Conservation (phyloP, 2,888 invertebrate genomes). For the Mamestra brassicae region DNA sequence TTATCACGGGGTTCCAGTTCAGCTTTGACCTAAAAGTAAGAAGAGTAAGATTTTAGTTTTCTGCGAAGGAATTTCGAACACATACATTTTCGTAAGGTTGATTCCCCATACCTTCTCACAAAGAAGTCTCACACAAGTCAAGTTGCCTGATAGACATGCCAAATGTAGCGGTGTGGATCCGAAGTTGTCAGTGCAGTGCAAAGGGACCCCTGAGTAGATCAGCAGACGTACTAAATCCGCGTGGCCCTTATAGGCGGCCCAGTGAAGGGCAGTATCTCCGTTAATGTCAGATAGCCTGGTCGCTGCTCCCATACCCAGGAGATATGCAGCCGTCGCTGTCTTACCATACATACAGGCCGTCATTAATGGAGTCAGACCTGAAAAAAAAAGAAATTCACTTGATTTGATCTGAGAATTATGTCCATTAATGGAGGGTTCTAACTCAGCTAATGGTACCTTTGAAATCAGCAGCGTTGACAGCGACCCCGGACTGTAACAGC, state of each 20-base stretch:
- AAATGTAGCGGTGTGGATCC: conserved; percentile 97
- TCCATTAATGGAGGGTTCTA: not conserved
- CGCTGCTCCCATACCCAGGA: conserved; percentile 97
- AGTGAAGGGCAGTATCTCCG: conserved; percentile 97
- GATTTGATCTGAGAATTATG: not conserved
- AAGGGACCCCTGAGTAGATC: conserved; percentile 97
- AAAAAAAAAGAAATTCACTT: not conserved
- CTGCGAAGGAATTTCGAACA: not conserved
- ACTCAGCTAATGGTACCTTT: conserved; percentile 89
- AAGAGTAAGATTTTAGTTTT: not conserved
- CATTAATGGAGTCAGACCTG: conserved; percentile 96
- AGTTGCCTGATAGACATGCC: conserved; percentile 96
- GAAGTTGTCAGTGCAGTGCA: conserved; percentile 97
- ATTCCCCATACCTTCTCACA: conserved; percentile 94
- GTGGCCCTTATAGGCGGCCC: conserved; percentile 98
- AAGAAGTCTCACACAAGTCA: conserved; percentile 96
- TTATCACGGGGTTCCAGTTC: conserved; percentile 97
- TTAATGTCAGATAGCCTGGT: conserved; percentile 97
- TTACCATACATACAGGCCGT: conserved; percentile 98
- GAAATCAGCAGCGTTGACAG: conserved; percentile 97
- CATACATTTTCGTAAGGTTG: not conserved
- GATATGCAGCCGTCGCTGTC: conserved; percentile 96
- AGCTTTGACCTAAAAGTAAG: conserved; percentile 93
- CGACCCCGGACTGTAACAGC: conserved; percentile 94
- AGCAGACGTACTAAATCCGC: conserved; percentile 96